Evolutionary conservation across 2,888 invertebrate species (phyloP).

Genomic region (Xestia sexstrigata): DNA sequence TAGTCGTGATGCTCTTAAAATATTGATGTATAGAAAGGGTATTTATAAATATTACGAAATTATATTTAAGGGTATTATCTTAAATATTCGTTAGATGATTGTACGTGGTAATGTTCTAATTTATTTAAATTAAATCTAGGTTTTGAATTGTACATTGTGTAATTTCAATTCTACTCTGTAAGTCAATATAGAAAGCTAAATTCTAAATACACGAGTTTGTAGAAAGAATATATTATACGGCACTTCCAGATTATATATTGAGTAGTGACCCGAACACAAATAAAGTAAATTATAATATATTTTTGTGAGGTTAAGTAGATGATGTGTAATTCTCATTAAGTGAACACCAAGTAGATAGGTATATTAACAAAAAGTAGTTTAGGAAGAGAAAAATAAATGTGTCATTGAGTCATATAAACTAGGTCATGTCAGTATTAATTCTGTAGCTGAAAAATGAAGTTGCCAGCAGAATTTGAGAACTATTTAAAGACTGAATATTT

Average conservation of each 20-base stretch:
- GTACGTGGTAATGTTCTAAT: constrained; percentile 46
- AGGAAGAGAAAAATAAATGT: constrained; percentile 53
- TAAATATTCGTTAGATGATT: constrained; percentile 56
- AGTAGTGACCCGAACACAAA: constrained; percentile 54
- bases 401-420: constrained; percentile 53
- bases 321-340: constrained; percentile 60
- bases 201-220: constrained; percentile 76
- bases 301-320: constrained; percentile 71
- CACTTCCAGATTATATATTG: constrained; percentile 53
- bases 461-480: constrained; percentile 47
- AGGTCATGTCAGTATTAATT: constrained; percentile 42
- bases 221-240: constrained; percentile 53
- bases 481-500: constrained; percentile 64
- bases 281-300: constrained; percentile 69
- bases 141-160: constrained; percentile 62
- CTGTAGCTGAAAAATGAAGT: constrained; percentile 37
- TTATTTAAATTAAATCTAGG: constrained; percentile 32
- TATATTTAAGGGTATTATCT: constrained; percentile 50
- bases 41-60: constrained; percentile 55
- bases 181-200: constrained; percentile 80
- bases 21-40: constrained; percentile 64
- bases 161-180: constrained; percentile 62
- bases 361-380: constrained; percentile 55
- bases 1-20: constrained; percentile 62
- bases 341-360: constrained; percentile 71